Evolutionary conservation across 2,113 vertebrate species (phyloP), one percentile per base, ranked within the genome.

Genomic region (Pogonocichla stellata): DNA sequence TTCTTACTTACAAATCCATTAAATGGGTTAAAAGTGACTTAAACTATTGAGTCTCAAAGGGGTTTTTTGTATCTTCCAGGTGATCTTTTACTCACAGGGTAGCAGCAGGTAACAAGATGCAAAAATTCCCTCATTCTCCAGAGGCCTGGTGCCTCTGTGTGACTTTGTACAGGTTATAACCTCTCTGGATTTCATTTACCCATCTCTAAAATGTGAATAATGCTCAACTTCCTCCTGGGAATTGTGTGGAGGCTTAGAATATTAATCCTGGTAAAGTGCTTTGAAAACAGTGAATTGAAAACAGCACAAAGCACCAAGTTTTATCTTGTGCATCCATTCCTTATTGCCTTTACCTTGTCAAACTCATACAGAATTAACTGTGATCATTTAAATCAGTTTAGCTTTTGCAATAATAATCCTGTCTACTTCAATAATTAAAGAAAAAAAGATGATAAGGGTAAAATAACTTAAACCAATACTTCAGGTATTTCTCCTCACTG

Each of bases 131-230:
- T 19, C 14, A 0, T 73, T 86, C 92, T 88, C 95, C 58, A 86
- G 90, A 66, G 92, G 58, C 79, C 79, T 45, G 28, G 14, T 80
- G 86, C 42, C 67, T 87, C 93, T 93, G 54, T 65, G 82, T 86
- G 86, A 94, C 88, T 93, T 88, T 72, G 75, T 58, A 66, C 82
- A 80, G 90, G 92, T 92, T 94, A 94, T 54, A 95, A 95, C 94
- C 94, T 88, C 92, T 70, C 80, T 62, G 82, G 94, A 86, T 94
- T 97, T 93, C 88, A 94, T 96, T 96, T 93, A 95, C 86, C 90
- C 79, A 77, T 34, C 71, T 90, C 85, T 86, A 92, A 93, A 93
- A 94, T 12, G 75, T 86, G 96, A 95, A 97, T 92, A 90, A 93
- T 70, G 71, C 60, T 88, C 65, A 65, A 77, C 88, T 88, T 90